phyloP scores from a whole-genome alignment of 2,113 vertebrate species.

The Jacana jacana region DNA sequence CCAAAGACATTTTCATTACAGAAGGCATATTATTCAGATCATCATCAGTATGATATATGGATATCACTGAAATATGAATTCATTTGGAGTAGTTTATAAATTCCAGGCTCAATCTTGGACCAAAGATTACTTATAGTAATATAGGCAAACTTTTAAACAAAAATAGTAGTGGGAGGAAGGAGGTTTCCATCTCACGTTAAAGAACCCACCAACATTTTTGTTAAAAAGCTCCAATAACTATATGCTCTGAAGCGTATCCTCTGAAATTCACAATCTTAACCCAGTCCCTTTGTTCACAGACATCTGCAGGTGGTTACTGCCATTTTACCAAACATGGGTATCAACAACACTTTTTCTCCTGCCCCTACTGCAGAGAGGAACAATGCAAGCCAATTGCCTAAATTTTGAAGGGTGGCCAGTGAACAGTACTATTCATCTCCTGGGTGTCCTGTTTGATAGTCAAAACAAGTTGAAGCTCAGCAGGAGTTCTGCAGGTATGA shows the following conservation, averaged over 20 bases:
- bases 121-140: background rate
- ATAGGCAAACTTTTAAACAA: background rate
- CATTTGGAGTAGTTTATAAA: background rate
- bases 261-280: background rate
- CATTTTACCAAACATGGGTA: background rate
- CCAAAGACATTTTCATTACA: background rate
- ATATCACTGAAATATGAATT: background rate
- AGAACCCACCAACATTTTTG: background rate
- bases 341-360: background rate
- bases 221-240: background rate
- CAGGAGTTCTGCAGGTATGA: background rate
- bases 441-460: background rate
- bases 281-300: fast-evolving
- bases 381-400: fast-evolving
- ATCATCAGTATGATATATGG: background rate
- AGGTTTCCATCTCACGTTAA: background rate
- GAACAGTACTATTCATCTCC: background rate
- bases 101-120: background rate
- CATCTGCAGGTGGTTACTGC: background rate
- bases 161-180: background rate
- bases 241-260: background rate
- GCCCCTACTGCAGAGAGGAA: background rate
- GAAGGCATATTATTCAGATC: background rate
- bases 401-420: background rate
- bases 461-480: background rate